Evolutionary conservation across 2,113 vertebrate genomes (phyloP).

Genomic region (Podilymbus podiceps): DNA sequence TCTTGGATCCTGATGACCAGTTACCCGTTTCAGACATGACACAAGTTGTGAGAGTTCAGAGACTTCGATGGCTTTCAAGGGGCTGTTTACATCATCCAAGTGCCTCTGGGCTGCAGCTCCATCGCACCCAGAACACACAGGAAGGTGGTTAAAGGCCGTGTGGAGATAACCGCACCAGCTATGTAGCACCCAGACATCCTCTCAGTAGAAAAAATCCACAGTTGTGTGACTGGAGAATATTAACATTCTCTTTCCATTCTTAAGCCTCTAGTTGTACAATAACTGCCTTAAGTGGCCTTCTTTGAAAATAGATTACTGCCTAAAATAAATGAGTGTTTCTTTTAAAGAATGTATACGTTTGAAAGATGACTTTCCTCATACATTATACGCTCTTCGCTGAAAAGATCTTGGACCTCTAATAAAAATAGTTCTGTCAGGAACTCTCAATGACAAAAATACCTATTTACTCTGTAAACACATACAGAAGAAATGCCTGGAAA

Average conservation of each 20-base stretch:
- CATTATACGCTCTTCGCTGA: background rate
- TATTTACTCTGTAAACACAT: background rate
- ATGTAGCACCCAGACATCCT: background rate
- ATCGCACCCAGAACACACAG: background rate
- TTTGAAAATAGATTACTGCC: background rate
- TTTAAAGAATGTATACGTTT: background rate
- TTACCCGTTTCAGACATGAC: background rate
- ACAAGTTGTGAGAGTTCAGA: background rate
- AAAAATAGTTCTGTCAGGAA: background rate
- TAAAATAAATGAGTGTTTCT: background rate
- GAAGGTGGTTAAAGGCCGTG: background rate
- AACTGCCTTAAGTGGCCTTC: background rate
- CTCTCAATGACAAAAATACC: background rate
- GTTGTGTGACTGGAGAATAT: background rate
- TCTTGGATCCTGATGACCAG: background rate
- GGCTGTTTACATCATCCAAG: background rate
- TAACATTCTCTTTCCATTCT: background rate
- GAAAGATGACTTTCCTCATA: background rate
- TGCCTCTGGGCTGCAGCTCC: fast-evolving
- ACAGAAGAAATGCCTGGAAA: background rate
- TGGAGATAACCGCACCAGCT: background rate
- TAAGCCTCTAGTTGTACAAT: background rate
- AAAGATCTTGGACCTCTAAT: background rate
- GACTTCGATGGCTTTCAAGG: background rate
- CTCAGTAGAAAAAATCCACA: background rate